Conservation (phyloP, 2,888 invertebrate genomes). For the Merodon equestris region DNA sequence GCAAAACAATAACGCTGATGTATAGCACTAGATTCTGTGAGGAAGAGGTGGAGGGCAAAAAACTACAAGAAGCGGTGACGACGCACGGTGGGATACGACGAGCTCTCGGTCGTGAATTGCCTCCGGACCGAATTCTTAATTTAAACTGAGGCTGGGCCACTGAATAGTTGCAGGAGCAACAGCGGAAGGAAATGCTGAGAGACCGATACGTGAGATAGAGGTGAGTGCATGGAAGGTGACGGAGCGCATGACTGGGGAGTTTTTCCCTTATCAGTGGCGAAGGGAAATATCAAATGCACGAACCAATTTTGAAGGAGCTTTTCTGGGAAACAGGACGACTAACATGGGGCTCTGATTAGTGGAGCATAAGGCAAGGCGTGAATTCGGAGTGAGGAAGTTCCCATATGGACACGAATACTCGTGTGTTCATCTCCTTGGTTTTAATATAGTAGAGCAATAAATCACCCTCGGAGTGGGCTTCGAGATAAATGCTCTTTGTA, state of each 20-base stretch:
- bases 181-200: slow-evolving; percentile 18
- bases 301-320: slow-evolving; percentile 22
- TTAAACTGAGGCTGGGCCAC: slow-evolving; percentile 64
- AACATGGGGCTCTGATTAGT: slow-evolving; percentile 25
- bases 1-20: slow-evolving; percentile 28
- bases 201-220: slow-evolving; percentile 10
- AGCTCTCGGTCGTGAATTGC: slow-evolving; percentile 50
- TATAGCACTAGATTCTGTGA: slow-evolving; percentile 2
- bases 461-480: no score
- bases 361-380: no score
- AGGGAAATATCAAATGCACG: slow-evolving; percentile 20
- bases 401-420: no score
- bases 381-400: no score
- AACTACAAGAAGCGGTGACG: slow-evolving; percentile 23
- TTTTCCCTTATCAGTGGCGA: slow-evolving; percentile 37
- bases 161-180: slow-evolving; percentile 13
- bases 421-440: no score
- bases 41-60: slow-evolving; percentile 1
- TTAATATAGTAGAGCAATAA: no score
- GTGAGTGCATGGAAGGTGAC: slow-evolving; percentile 23
- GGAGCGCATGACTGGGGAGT: slow-evolving; percentile 41
- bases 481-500: no score
- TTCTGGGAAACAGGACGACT: no score
- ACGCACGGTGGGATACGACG: slow-evolving; percentile 48
- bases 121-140: slow-evolving; percentile 61